A percentile compares a stretch with the other conserved stretches of the same genome.
Evolutionary conservation across 2,113 vertebrate species (phyloP).

Genomic region (Bambusicola thoracicus): DNA sequence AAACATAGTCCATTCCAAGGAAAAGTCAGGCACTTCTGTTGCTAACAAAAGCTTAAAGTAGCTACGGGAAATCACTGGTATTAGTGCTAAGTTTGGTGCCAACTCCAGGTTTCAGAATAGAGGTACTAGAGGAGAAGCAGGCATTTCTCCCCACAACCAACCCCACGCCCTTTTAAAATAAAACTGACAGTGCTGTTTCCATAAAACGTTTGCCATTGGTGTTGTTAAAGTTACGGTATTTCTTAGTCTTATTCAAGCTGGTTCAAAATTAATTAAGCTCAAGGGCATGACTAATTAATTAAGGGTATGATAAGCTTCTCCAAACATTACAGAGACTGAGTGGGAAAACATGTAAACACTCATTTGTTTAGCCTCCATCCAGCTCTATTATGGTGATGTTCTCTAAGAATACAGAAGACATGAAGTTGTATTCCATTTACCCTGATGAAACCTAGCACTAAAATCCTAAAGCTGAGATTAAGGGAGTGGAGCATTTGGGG

Average conservation of each 20-base stretch:
- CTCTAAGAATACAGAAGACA: not conserved
- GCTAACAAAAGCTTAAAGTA: not conserved
- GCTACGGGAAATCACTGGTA: not conserved
- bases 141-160: not conserved
- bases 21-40: not conserved
- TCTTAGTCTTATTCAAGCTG: not conserved
- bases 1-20: not conserved
- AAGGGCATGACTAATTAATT: not conserved
- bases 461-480: not conserved
- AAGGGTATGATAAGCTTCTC: not conserved
- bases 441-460: not conserved
- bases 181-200: not conserved
- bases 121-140: not conserved
- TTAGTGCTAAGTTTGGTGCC: not conserved
- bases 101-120: not conserved
- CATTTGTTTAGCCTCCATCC: not conserved
- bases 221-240: not conserved
- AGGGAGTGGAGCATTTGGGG: not conserved
- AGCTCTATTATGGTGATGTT: not conserved
- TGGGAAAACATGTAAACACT: not conserved
- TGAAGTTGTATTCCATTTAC: not conserved
- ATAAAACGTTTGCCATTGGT: not conserved
- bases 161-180: not conserved
- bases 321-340: not conserved
- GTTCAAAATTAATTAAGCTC: not conserved